Conservation (phyloP, 2,113 vertebrate genomes). For the Phylloscopus trochiloides region DNA sequence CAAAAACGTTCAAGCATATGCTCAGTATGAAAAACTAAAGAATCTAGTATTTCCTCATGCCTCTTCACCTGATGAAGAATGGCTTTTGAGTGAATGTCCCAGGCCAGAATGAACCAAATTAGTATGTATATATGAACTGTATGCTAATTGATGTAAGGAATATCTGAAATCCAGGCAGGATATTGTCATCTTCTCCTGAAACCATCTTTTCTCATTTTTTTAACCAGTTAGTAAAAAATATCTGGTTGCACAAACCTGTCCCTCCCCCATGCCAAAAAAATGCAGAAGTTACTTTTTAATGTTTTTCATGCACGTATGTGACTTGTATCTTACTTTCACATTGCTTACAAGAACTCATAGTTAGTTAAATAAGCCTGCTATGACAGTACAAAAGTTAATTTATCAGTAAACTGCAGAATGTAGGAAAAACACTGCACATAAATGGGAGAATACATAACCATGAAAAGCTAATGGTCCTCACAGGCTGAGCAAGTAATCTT, state of each 20-base stretch:
- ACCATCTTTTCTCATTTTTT: background rate
- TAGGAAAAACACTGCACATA: background rate
- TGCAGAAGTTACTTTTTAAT: background rate
- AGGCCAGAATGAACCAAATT: background rate
- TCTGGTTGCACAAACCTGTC: background rate
- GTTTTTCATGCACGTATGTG: background rate
- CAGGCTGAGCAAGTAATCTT: background rate
- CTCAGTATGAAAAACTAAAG: background rate
- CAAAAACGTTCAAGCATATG: background rate
- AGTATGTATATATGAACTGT: background rate
- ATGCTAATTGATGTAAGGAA: background rate
- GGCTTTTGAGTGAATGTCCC: background rate
- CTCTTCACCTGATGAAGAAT: background rate
- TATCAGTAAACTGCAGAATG: background rate
- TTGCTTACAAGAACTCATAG: background rate
- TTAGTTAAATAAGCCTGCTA: background rate
- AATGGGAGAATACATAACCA: background rate
- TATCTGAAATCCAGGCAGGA: background rate
- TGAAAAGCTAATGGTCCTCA: background rate
- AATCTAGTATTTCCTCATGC: background rate
- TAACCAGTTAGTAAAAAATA: background rate
- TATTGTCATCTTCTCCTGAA: background rate
- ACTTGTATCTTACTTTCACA: background rate
- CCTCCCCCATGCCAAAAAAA: background rate
- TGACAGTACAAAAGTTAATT: background rate